Conservation (phyloP, 2,113 vertebrate species). For the Crotalus helleri region DNA sequence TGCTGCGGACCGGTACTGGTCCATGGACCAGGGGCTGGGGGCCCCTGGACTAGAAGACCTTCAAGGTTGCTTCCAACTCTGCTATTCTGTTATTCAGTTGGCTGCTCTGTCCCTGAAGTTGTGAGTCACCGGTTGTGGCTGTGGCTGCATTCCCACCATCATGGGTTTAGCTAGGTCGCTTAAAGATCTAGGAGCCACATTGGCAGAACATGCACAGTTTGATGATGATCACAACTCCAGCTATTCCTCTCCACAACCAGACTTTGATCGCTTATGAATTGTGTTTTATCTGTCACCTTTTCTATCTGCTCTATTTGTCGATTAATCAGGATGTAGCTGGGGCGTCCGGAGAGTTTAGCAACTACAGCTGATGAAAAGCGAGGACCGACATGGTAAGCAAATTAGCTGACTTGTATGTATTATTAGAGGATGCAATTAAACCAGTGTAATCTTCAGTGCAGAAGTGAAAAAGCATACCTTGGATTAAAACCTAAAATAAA, state of each 20-base stretch:
- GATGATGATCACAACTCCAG: not conserved
- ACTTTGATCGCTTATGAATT: not conserved
- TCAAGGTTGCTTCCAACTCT: no score
- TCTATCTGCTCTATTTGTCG: not conserved
- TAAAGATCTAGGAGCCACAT: not conserved
- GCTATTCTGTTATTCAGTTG: no score
- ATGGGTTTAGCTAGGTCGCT: not conserved
- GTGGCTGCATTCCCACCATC: not conserved
- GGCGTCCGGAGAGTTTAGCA: not conserved
- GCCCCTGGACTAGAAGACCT: no score
- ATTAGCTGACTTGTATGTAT: not conserved
- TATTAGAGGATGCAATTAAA: not conserved
- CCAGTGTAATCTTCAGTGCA: not conserved
- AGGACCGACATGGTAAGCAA: not conserved
- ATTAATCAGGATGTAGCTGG: fast-evolving
- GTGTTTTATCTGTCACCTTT: not conserved
- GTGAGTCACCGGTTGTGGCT: not conserved
- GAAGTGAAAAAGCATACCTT: not conserved
- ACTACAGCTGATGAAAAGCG: not conserved
- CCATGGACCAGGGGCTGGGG: no score
- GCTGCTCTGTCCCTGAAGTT: not conserved
- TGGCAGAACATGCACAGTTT: not conserved
- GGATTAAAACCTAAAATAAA: not conserved
- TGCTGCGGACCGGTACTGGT: no score
- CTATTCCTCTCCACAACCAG: not conserved